Evolutionary conservation across 2,888 invertebrate genomes (phyloP).

Genomic region (Lasioglossum vierecki): DNA sequence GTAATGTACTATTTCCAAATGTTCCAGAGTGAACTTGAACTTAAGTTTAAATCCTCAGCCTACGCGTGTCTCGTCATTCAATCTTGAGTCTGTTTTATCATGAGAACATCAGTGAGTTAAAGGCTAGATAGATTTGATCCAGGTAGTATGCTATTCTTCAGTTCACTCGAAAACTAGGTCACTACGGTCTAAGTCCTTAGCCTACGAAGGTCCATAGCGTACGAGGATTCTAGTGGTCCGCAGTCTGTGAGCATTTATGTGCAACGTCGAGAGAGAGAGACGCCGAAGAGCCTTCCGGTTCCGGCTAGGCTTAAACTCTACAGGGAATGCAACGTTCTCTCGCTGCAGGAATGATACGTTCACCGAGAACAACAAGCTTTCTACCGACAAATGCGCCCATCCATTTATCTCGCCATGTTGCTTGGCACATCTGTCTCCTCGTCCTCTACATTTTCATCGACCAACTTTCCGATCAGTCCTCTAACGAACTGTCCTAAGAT

Average conservation of each 20-base stretch:
- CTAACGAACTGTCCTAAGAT: not conserved
- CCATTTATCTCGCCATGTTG: constrained; percentile 12
- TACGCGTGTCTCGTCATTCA: not conserved
- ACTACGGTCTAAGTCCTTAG: not conserved
- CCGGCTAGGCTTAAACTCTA: constrained; percentile 28
- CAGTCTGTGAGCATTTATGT: constrained; percentile 53
- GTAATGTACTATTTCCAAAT: not conserved
- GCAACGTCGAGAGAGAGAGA: constrained; percentile 46
- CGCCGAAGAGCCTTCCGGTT: constrained; percentile 11
- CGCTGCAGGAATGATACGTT: constrained; percentile 73
- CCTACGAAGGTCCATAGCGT: constrained; percentile 15
- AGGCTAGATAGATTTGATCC: not conserved
- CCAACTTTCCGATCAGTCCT: not conserved
- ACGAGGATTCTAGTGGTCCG: constrained; percentile 32
- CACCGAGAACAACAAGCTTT: constrained; percentile 38
- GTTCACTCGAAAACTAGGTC: not conserved
- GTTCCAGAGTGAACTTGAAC: not conserved
- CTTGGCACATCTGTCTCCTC: not conserved
- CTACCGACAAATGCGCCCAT: not conserved
- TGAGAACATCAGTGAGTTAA: not conserved
- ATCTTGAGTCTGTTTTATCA: not conserved
- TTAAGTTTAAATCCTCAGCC: not conserved
- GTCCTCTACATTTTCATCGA: constrained; percentile 30
- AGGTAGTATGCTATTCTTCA: not conserved
- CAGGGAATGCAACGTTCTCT: constrained; percentile 75